These are phyloP conservation scores for Phymanthus crucifer DNA, from an alignment of 92 coral and sea anemone species.

Conservation along the genomic window DNA sequence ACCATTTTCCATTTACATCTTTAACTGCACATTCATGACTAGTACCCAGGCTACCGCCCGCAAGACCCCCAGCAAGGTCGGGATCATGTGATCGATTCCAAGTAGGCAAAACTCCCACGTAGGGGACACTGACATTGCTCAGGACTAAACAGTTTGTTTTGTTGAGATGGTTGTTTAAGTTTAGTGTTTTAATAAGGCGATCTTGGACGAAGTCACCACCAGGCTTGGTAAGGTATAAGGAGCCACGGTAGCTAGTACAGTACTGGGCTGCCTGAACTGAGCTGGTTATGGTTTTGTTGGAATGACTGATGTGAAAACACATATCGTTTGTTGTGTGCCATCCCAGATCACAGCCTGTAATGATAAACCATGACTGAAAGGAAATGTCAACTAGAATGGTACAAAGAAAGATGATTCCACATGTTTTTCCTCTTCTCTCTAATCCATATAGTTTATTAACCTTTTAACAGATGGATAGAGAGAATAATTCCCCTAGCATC, in stretches of 20 bases:
- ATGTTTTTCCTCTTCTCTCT: too few species aligned
- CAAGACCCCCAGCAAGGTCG: conserved; percentile 14
- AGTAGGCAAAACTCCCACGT: conserved; percentile 20
- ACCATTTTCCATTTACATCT: conserved; percentile 46
- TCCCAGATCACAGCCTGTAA: conserved; percentile 57
- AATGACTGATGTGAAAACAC: conserved; percentile 49
- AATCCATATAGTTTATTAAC: too few species aligned
- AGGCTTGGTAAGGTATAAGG: conserved; percentile 15
- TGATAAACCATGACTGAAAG: not conserved
- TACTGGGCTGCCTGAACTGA: conserved; percentile 16
- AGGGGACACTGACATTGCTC: conserved; percentile 10
- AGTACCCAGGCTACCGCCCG: conserved; percentile 21
- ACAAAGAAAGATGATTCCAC: not conserved
- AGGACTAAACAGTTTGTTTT: conserved; percentile 20
- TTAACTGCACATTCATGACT: conserved; percentile 51
- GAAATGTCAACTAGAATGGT: not conserved
- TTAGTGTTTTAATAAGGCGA: conserved; percentile 38
- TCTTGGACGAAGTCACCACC: conserved; percentile 21
- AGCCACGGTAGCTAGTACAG: conserved; percentile 36
- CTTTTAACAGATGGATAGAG: too few species aligned
- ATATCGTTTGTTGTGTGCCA: conserved; percentile 55
- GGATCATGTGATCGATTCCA: conserved; percentile 30
- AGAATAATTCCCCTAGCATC: too few species aligned
- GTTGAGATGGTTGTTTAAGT: conserved; percentile 20
- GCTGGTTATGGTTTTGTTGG: conserved; percentile 20